phyloP scores from a whole-genome alignment of 2,797 vertebrate species.

The Ceryle rudis region DNA sequence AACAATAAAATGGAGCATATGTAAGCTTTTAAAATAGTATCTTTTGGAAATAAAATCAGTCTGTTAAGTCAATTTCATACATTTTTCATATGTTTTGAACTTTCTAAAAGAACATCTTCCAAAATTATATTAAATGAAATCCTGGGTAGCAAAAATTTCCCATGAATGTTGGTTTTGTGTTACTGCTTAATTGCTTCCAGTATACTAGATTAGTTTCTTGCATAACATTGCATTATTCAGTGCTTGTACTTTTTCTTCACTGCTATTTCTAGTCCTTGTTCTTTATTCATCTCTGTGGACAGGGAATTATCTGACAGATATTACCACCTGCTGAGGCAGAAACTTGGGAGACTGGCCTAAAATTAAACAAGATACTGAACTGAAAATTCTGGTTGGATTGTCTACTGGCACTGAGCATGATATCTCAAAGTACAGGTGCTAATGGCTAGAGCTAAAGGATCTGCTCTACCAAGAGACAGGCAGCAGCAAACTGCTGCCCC shows the following conservation, averaged over 20 bases:
- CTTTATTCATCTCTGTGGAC: background rate
- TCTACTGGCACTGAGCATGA: background rate
- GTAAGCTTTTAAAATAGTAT: slow-evolving; percentile 60
- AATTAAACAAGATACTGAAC: background rate
- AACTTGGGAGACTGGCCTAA: background rate
- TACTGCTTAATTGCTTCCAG: slow-evolving; percentile 10
- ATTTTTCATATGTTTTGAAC: slow-evolving; percentile 44
- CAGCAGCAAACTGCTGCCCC: background rate
- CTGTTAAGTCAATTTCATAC: slow-evolving; percentile 8
- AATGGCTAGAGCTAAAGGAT: background rate
- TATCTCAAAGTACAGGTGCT: background rate
- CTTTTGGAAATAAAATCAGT: slow-evolving; percentile 24
- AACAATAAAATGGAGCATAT: slow-evolving; percentile 66
- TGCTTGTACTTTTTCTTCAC: background rate
- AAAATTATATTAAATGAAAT: slow-evolving; percentile 47
- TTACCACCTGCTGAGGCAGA: background rate
- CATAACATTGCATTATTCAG: background rate
- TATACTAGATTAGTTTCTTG: slow-evolving; percentile 3
- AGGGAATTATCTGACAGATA: background rate
- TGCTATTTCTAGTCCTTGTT: background rate
- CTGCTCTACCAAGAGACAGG: background rate
- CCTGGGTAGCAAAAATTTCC: background rate
- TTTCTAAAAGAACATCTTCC: slow-evolving; percentile 45
- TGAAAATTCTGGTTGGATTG: background rate
- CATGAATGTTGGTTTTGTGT: background rate